These are phyloP conservation scores for Dryocosmus kuriphilus DNA, from an alignment of 2,888 invertebrate species.

Conservation along the genomic window DNA sequence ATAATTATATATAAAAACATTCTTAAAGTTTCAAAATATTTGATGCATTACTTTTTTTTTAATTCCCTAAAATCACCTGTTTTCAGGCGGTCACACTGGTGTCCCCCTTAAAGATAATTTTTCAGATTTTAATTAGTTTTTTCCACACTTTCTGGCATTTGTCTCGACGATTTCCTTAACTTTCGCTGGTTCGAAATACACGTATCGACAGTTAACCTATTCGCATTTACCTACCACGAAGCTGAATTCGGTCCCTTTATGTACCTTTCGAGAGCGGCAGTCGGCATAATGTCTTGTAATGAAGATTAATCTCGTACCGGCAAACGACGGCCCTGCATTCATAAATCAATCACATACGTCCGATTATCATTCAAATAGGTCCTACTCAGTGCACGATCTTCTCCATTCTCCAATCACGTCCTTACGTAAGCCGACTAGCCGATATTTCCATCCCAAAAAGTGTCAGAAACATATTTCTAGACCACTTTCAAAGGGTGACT, in stretches of 20 bases:
- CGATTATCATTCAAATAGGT: conserved; percentile 73
- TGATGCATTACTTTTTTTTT: no score
- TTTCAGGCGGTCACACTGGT: no score
- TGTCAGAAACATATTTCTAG: neutral
- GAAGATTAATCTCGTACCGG: conserved; percentile 71
- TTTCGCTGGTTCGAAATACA: conserved; percentile 27
- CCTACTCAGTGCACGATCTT: conserved; percentile 47
- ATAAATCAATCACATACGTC: conserved; percentile 72
- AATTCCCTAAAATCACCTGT: no score
- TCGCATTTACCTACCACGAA: conserved; percentile 47
- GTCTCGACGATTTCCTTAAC: neutral
- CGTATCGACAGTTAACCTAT: conserved; percentile 40
- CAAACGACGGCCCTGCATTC: conserved; percentile 57
- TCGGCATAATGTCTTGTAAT: conserved; percentile 70
- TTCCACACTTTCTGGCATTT: conserved; percentile 3
- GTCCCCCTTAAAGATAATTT: no score
- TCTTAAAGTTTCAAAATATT: no score
- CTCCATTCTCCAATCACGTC: conserved; percentile 35
- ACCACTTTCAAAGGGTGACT: neutral
- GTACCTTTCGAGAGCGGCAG: conserved; percentile 48
- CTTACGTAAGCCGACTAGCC: neutral
- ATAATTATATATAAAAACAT: no score
- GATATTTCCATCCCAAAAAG: neutral
- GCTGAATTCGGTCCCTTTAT: conserved; percentile 52
- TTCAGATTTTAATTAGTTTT: no score